Evolutionary conservation across 2,113 vertebrate genomes (phyloP).

Genomic region (Hipposideros armiger): DNA sequence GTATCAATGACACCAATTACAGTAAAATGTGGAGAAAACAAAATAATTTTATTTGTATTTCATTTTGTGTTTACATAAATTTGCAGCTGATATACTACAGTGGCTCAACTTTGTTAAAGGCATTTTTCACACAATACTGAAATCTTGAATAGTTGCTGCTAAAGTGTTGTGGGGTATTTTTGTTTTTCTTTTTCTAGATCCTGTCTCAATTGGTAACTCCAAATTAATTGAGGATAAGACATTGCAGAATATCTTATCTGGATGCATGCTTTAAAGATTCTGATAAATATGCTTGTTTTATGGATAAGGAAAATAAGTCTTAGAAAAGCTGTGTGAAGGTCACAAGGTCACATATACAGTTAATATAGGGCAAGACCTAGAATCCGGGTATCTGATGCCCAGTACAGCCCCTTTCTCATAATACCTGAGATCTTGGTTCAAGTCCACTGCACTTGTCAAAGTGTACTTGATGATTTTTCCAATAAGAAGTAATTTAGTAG

Average conservation of each 20-base stretch:
- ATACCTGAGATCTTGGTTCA: neutral
- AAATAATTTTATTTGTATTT: slow-evolving; percentile 33
- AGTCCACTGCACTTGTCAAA: neutral
- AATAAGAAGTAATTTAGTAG: neutral
- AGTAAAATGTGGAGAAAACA: neutral
- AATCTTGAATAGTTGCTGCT: neutral
- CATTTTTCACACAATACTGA: neutral
- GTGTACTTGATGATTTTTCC: neutral
- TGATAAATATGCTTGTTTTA: neutral
- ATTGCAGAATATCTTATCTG: neutral
- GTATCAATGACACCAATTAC: neutral
- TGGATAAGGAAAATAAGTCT: neutral
- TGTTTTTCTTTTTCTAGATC: too few relatives aligned
- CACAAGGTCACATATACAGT: neutral
- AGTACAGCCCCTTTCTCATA: rapidly evolving
- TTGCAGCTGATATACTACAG: neutral
- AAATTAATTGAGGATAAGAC: neutral
- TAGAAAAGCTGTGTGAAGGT: neutral
- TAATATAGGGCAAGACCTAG: neutral
- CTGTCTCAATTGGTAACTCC: neutral
- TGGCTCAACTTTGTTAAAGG: neutral
- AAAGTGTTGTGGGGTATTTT: neutral
- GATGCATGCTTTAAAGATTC: neutral
- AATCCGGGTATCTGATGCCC: rapidly evolving
- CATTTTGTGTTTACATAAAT: slow-evolving; percentile 8